phyloP scores from a whole-genome alignment of 2,113 vertebrate species.

The Eurypyga helias region DNA sequence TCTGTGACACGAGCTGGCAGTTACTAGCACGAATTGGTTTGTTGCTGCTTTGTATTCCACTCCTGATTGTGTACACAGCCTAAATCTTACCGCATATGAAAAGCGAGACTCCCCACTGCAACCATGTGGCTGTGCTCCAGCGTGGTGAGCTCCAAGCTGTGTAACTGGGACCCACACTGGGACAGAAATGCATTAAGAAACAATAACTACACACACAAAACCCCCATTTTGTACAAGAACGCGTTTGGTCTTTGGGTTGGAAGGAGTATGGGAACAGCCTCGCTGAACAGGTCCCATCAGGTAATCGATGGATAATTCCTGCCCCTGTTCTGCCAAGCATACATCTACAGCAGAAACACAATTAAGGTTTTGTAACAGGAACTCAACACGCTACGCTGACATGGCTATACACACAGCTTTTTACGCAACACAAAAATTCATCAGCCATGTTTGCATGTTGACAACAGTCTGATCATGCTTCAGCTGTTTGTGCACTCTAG shows the following conservation, averaged over 20 bases:
- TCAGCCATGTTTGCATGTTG: background rate
- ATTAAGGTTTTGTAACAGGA: constrained; percentile 25
- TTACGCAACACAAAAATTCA: background rate
- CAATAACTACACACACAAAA: background rate
- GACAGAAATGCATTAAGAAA: background rate
- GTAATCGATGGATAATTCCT: constrained; percentile 28
- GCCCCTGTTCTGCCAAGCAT: constrained; percentile 17
- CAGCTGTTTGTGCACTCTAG: background rate
- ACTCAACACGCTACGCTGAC: background rate
- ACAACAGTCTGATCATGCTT: background rate
- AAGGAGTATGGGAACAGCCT: background rate
- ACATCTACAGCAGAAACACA: background rate
- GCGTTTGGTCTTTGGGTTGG: background rate
- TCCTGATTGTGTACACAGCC: background rate
- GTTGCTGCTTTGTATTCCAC: background rate
- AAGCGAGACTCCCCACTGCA: background rate
- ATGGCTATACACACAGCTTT: background rate
- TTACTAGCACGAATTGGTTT: background rate
- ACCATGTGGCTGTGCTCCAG: background rate
- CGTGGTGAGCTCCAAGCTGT: background rate
- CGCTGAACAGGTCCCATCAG: background rate
- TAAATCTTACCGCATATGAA: background rate
- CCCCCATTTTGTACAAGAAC: background rate
- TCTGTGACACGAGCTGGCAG: background rate
- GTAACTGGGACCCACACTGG: background rate